Evolutionary conservation across 2,888 invertebrate species (phyloP), one percentile per base, ranked within the genome.

Genomic region (Brassicogethes aeneus): DNA sequence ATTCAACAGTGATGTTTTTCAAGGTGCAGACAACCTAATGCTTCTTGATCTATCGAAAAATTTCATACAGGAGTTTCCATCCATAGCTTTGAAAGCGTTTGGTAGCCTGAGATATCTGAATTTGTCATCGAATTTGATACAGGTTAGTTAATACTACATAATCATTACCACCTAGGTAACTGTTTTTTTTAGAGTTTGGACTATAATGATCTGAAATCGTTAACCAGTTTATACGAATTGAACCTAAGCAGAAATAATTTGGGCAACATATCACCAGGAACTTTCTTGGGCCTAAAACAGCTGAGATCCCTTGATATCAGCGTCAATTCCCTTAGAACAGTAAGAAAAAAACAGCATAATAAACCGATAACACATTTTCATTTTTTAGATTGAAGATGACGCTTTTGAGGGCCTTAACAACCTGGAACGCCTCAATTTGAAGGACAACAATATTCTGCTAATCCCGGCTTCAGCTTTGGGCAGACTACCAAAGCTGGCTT

Each of bases 161-260:
- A 23, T n/a, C n/a, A n/a, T n/a, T n/a, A n/a, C n/a, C n/a, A n/a
- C n/a, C n/a, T n/a, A n/a, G n/a, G n/a, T n/a, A n/a, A n/a, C n/a
- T 13, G 48, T 41, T 42, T 45, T 43, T 70, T 75, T 32, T 70
- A 90, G 85, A 84, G 75, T 59, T 74, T 92, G 55, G 87, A 88
- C 56, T 82, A 80, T 53, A 76, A 77, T 13, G 80, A 87, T 53
- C 68, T 90, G 44, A 76, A 77, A 49, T 72, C 80, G 1, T 64
- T 90, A 37, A 72, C 73, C 3, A 76, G 77, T 1, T 66, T 92
- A 15, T 80, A 87, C 66, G 76, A 80, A 3, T 65, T 93, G 54
- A 90, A 92, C 64, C 70, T 93, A 39, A 89, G 89, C 56, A 75
- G 89, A 47, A 92, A 92, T 63, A 83, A 83, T 57, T 79, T 93